Evolutionary conservation across 2,888 invertebrate species (phyloP).

Genomic region (Drosophila leonis): DNA sequence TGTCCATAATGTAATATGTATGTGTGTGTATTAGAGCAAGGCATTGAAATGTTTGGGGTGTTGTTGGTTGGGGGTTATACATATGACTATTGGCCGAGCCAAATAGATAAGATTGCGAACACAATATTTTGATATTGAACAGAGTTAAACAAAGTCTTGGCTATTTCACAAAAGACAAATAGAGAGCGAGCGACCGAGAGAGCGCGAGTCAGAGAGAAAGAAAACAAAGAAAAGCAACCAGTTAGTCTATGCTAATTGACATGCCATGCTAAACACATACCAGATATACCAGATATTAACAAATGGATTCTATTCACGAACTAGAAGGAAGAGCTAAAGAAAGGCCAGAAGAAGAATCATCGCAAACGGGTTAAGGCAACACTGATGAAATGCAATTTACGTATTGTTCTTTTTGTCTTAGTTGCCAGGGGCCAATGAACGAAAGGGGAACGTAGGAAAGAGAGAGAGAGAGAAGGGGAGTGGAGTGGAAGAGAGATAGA

Average conservation of each 20-base stretch:
- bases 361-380: slow-evolving; percentile 27
- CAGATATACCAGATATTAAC: slow-evolving; percentile 6
- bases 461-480: background rate
- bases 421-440: slow-evolving; percentile 46
- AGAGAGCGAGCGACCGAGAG: background rate
- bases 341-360: background rate
- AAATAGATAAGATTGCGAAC: slow-evolving; percentile 50
- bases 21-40: background rate
- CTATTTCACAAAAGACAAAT: background rate
- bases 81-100: slow-evolving; percentile 13
- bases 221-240: background rate
- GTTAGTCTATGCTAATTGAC: slow-evolving; percentile 16
- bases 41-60: slow-evolving; percentile 36
- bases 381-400: slow-evolving; percentile 56
- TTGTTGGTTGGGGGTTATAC: slow-evolving; percentile 9
- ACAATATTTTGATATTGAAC: slow-evolving; percentile 22
- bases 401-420: slow-evolving; percentile 8
- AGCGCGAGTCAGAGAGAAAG: background rate
- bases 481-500: background rate
- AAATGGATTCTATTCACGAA: slow-evolving; percentile 6
- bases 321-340: background rate
- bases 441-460: background rate
- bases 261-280: background rate
- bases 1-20: background rate
- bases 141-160: background rate